Evolutionary conservation across 2,888 invertebrate species (phyloP), one percentile per base, ranked within the genome.

Genomic region (Cerastis leucographa): DNA sequence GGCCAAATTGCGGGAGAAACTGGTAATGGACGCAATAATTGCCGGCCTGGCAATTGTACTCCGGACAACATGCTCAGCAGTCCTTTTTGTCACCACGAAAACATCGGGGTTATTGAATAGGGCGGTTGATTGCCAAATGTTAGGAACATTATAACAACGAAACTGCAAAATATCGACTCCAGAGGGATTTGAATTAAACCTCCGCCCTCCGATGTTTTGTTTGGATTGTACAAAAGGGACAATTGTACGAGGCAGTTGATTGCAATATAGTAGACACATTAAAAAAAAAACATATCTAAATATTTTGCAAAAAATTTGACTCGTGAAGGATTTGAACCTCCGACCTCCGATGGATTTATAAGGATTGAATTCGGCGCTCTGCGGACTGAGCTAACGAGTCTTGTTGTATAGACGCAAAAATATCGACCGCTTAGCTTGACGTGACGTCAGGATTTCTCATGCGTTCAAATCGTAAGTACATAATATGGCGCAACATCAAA

Each of bases 311-410:
- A 46, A 46, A 6, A 17, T 22, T n/a, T 22, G 51, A 51, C 51
- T 51, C 51, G 51, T 51, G 77, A 76, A 76, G 75, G 77, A 76
- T 65, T 76, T 76, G 75, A 76, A 76, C 75, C 75, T 76, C 46
- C 75, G 61, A 22, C 78, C 61, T 76, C 69, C 78, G 51, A 78
- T 76, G 76, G 76, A 35, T 46, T 44, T 22, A 0, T 0, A 64
- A 71, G 71, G 29, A 40, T 66, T 83, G 17, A 89, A 89, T 89
- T 88, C 89, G 90, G 88, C 72, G 90, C 90, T 89, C 89, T 90
- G 88, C 90, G 89, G 87, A 89, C 90, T 90, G 88, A 91, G 90
- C 85, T 84, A 87, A 87, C 81, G 85, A 87, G 87, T 78, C 86
- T 70, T 80, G 11, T 40, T 14, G 1, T 35, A 35, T 35, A 35